These are phyloP conservation scores for Carlito syrichta DNA, from an alignment of 2,113 vertebrate species.

Conservation along the genomic window DNA sequence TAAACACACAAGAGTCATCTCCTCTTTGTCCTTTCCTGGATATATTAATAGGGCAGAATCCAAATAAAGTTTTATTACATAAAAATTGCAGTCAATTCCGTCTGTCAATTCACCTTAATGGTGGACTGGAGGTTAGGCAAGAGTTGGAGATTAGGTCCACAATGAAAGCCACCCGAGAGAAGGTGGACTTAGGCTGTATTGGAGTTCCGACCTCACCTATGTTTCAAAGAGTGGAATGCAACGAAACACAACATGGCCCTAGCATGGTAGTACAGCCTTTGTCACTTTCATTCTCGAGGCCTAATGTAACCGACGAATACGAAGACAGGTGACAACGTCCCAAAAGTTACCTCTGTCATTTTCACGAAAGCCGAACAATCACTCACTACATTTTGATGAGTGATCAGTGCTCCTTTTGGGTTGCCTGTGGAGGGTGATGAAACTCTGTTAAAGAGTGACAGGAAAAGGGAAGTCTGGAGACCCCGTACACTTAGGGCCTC, in stretches of 20 bases:
- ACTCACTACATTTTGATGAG: conserved; percentile 92
- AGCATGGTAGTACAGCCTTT: fast-evolving
- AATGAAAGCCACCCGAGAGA: neutral
- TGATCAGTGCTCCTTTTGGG: conserved; percentile 95
- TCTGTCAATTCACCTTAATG: neutral
- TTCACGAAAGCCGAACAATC: conserved; percentile 93
- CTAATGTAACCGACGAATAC: neutral
- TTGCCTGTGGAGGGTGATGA: conserved; percentile 84
- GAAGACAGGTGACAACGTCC: neutral
- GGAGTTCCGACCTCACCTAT: neutral
- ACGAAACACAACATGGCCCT: neutral
- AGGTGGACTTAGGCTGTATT: neutral
- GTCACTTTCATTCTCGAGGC: neutral
- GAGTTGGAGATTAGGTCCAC: neutral
- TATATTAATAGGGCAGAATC: neutral
- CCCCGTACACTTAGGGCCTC: neutral
- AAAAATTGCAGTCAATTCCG: neutral
- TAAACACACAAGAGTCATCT: neutral
- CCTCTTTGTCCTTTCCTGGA: neutral
- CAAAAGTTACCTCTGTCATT: conserved; percentile 90
- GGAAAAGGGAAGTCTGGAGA: neutral
- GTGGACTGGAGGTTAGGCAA: neutral
- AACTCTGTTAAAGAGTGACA: neutral
- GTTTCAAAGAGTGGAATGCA: neutral
- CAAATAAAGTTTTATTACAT: neutral